Conservation (phyloP, 2,113 vertebrate species). For the Cyprinodon brontotheroides region DNA sequence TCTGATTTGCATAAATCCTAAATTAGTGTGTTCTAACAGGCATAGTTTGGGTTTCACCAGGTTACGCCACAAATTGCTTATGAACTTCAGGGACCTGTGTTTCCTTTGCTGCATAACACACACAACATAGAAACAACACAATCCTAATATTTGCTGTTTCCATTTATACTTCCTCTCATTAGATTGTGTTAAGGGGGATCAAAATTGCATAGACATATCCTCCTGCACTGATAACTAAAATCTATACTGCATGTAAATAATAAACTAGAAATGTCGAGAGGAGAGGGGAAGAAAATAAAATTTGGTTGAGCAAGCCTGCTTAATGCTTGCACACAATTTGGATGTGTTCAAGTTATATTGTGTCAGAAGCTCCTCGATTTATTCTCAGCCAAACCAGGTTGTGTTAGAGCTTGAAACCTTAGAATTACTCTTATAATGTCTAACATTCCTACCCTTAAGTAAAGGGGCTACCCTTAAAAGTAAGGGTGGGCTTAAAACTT, state of each 20-base stretch:
- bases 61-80: too few relatives aligned
- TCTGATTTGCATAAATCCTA: too few relatives aligned
- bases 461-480: too few relatives aligned
- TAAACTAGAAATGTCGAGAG: background rate
- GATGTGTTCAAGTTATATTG: background rate
- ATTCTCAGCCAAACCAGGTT: background rate
- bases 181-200: background rate
- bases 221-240: background rate
- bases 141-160: too few relatives aligned
- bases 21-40: too few relatives aligned
- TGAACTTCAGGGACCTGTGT: too few relatives aligned
- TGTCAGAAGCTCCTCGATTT: background rate
- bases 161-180: too few relatives aligned
- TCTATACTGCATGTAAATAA: background rate
- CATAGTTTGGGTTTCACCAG: too few relatives aligned
- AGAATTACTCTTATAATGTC: background rate
- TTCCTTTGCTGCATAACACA: too few relatives aligned
- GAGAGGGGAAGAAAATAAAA: background rate
- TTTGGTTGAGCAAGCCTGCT: background rate
- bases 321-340: background rate
- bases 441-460: background rate
- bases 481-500: too few relatives aligned
- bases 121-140: too few relatives aligned
- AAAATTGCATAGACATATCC: background rate
- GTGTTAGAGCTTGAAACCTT: background rate